Base-by-base conservation (phyloP, 2,113 vertebrate species). In the rat (Rattus norvegicus) region DNA sequence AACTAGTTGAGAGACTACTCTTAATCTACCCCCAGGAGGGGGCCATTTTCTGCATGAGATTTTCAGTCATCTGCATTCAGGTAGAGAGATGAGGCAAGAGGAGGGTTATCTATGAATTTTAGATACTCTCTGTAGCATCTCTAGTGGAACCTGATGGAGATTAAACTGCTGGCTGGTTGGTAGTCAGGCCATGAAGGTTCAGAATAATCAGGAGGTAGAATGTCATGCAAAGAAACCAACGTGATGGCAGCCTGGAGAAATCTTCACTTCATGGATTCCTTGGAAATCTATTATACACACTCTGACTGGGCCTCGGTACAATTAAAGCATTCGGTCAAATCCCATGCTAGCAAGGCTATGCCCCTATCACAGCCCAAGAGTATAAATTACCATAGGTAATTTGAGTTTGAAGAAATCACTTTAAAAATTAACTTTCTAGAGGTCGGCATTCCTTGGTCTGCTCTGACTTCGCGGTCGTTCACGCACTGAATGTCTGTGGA, bases 41-140 rank as follows among this genome's bases (percentile, higher is more conserved):
- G 10, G 14, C 24, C 52, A 67, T 43, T 91, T 92, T 92, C 52
- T 56, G 3, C 59, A 36, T 77, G 67, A 84, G 91, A 87, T 36
- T 91, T 95, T 73, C 26, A 75, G 84, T 89, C 72, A 79, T 91
- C 54, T 89, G 92, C 89, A 97, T 95, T 88, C 94, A 59, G 69
- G 65, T 52, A 20, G 80, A 72, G 77, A 93, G 88, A 81, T 95
- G 94, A 90, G 69, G 79, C 43, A 79, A 83, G 0, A 86, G 80
- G 49, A 96, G 28, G 43, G 39, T 97, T 84, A 87, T 93, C 88
- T 88, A 28, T 91, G 86, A 96, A 75, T 79, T 96, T 89, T 36
- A 93, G 67, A 73, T 33, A 39, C 43, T 80, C 70, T 12, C 1
- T 26, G 49, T 36, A 56, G 24, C 5, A 30, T 43, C 30, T 90